Evolutionary conservation across 2,797 vertebrate genomes (phyloP).

Genomic region (Sitta carolinensis): DNA sequence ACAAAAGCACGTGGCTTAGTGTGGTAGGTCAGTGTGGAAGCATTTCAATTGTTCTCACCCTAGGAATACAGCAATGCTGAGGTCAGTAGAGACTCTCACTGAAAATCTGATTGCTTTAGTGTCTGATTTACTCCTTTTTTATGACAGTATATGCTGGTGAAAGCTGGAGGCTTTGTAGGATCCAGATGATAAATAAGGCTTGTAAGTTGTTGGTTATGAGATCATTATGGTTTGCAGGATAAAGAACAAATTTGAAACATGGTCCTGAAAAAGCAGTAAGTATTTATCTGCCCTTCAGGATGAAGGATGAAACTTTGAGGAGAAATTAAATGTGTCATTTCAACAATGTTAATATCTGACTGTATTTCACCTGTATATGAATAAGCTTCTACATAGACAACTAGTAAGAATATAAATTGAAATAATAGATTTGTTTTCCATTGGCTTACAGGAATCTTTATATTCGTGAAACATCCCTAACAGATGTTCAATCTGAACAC

Average conservation of each 20-base stretch:
- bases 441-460: conserved; percentile 1
- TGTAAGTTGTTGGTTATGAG: neutral
- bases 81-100: neutral
- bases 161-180: neutral
- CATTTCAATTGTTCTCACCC: neutral
- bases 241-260: neutral
- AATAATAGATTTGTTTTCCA: neutral
- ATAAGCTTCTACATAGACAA: neutral
- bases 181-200: neutral
- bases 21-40: neutral
- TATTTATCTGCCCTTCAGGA: neutral
- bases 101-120: neutral
- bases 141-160: accelerated
- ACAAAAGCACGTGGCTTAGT: accelerated
- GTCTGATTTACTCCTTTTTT: neutral
- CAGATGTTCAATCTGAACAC: neutral
- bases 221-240: neutral
- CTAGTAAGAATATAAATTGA: neutral
- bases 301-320: neutral
- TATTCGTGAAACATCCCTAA: neutral
- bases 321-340: neutral
- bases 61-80: neutral
- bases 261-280: neutral
- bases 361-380: neutral
- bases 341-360: neutral